Base-by-base conservation (phyloP, 1,140 invertebrate genomes). In the Capitella teleta region DNA sequence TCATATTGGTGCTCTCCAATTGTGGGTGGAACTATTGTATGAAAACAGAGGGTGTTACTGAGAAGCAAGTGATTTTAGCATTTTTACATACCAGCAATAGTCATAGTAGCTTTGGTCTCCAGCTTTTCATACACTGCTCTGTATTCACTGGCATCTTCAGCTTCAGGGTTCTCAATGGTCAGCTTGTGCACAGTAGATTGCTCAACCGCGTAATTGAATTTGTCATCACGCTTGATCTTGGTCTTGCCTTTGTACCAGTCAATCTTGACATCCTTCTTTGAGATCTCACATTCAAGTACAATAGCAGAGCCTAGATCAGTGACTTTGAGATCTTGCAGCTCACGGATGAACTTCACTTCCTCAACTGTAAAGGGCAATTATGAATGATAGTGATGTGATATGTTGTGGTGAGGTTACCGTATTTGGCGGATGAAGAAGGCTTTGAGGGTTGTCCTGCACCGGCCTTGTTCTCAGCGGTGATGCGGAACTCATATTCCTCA, bases 381-480 rank as follows among this genome's bases (percentile, higher is more conserved):
- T n/a, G n/a, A n/a, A n/a, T n/a, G 8, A 32, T 32, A 32, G 8
- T 10, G 8, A 32, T 32, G 30, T 32, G 30, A 10, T 32, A 32
- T 8, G n/a, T 32, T 10, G 8, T 10, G 28, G 28, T 6, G 10
- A 38, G 18, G 28, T 42, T 48, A 52, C 51, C 45, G 16, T 52
- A 47, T 48, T 82, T 78, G 62, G 95, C 91, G 1, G 84, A 78
- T 60, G 93, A 90, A 4, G 88, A 94, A 52, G 84, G 82, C 49
- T 84, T 82, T 42, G 88, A 90, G 5, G 92, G 93, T 70, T 94
- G 89, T 53, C 92, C 87, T 48, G 81, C 80, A 21, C 94, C 95
- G 25, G 86, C 93, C 64, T 95, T 92, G 72, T 98, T 98, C 0
- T 97, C 84, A 19, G 95, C 94, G 67, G 88, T 86, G 0, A 98